Percentiles rank a stretch among this genome's conserved stretches.
phyloP scores from a whole-genome alignment of 1,140 invertebrate species.

The Drosophila nigrodunni region DNA sequence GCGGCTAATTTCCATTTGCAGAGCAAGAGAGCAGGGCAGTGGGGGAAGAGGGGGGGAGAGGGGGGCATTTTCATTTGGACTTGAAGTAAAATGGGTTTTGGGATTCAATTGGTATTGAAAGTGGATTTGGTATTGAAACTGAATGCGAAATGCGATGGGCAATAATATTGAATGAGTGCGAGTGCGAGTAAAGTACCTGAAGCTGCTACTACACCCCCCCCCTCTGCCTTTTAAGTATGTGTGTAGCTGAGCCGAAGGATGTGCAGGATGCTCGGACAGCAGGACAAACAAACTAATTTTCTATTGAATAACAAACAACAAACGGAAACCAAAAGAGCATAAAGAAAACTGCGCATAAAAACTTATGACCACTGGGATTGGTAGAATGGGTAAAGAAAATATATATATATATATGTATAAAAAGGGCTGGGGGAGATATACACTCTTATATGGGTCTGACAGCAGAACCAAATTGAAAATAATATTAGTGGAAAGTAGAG shows the following conservation, averaged over 20 bases:
- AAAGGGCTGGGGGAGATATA: not conserved
- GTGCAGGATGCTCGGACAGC: constrained; percentile 4
- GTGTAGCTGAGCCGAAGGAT: not conserved
- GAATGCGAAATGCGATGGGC: constrained; percentile 41
- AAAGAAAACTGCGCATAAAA: constrained; percentile 51
- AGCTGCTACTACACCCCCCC: too few relatives aligned
- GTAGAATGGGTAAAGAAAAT: not conserved
- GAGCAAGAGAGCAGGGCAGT: too few relatives aligned
- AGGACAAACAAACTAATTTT: constrained; percentile 55
- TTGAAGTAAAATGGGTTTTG: constrained; percentile 2
- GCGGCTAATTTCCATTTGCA: constrained; percentile 42
- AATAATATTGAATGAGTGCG: constrained; percentile 39
- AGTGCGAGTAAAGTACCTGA: constrained; percentile 36
- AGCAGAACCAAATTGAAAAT: constrained; percentile 49
- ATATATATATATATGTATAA: not conserved
- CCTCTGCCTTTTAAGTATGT: not conserved
- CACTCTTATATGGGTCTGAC: constrained; percentile 30
- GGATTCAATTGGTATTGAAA: constrained; percentile 33
- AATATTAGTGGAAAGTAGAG: constrained; percentile 34
- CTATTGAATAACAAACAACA: constrained; percentile 49
- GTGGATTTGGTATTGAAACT: constrained; percentile 44
- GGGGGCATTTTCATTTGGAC: constrained; percentile 16
- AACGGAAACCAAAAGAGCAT: constrained; percentile 33
- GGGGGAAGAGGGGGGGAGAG: not conserved
- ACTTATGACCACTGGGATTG: constrained; percentile 36